Conservation (phyloP, 1,140 invertebrate species). For the Procambarus clarkii region DNA sequence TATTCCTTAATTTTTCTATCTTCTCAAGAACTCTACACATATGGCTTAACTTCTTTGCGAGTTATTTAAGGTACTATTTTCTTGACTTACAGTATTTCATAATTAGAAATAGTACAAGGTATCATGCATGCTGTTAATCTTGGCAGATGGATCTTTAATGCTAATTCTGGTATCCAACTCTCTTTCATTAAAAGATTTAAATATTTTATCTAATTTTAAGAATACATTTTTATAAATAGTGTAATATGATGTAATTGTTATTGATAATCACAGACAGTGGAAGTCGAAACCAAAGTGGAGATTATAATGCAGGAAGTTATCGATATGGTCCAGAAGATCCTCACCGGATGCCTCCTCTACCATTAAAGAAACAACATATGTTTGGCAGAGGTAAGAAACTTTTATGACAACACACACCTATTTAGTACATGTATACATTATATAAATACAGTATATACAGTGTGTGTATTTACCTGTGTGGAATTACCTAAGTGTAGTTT, state of each 20-base stretch:
- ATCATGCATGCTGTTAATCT: slow-evolving; percentile 3
- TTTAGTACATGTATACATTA: too few relatives aligned
- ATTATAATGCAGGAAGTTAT: slow-evolving; percentile 51
- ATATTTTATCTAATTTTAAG: neutral
- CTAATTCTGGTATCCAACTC: neutral
- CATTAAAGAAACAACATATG: slow-evolving; percentile 94
- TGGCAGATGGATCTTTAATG: neutral
- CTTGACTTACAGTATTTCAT: neutral
- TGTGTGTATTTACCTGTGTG: too few relatives aligned
- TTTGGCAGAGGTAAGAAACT: slow-evolving; percentile 84
- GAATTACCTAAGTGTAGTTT: too few relatives aligned
- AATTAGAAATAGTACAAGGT: neutral
- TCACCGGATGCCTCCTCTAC: slow-evolving; percentile 80
- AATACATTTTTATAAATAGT: neutral
- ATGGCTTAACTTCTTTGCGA: neutral
- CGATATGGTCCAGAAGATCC: slow-evolving; percentile 53
- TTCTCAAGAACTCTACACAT: neutral
- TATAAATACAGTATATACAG: too few relatives aligned
- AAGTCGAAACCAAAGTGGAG: slow-evolving; percentile 60
- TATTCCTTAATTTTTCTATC: neutral
- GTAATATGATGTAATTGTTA: neutral
- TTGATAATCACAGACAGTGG: slow-evolving; percentile 43
- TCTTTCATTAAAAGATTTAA: neutral
- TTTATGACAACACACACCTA: slow-evolving; percentile 79
- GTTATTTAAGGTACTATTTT: neutral